Base-by-base conservation (phyloP, 1,140 invertebrate genomes). In the Heliconius eleuchia region DNA sequence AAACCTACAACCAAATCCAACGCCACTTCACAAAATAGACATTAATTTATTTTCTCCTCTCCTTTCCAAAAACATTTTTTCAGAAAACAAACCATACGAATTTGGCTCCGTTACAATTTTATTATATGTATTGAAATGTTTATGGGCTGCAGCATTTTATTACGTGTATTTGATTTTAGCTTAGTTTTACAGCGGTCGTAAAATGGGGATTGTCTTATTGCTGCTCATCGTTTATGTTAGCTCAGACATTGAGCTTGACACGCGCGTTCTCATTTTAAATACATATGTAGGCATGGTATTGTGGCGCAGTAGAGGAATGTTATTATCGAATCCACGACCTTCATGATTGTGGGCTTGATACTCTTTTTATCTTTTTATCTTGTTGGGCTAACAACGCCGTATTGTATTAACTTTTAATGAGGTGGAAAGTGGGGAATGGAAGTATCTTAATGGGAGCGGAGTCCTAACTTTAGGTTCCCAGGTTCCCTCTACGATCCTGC, bases 131-230 rank as follows among this genome's bases (percentile, higher is more conserved):
- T 77, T 27, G 19, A 46, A 42, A 72, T 72, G 71, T 72, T 39
- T 72, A 37, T 37, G 34, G n/a, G 30, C 71, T 72, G 37, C 71
- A 39, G 37, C 30, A 42, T 72, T 72, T 72, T 72, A 72, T 16
- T 42, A 42, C 71, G 34, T 42, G 71, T 72, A 72, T 72, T 72
- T 72, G 71, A 72, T 72, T 72, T 72, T 39, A 72, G 34, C 23
- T 72, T 72, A 72, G 71, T 72, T 72, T 72, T 72, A 72, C 71
- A 39, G 37, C 71, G 30, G 19, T 72, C 71, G 37, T 72, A 72
- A 72, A 72, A 72, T 72, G 71, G 71, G 71, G 37, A 72, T 66
- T 30, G 60, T 72, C 71, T 42, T 72, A 72, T 72, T 42, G 30
- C 71, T 42, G 9, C 71, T 72, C 37, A 42, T 72, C 71, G 37